Evolutionary conservation across 1,140 invertebrate genomes (phyloP).

Genomic region (Conus ventricosus): DNA sequence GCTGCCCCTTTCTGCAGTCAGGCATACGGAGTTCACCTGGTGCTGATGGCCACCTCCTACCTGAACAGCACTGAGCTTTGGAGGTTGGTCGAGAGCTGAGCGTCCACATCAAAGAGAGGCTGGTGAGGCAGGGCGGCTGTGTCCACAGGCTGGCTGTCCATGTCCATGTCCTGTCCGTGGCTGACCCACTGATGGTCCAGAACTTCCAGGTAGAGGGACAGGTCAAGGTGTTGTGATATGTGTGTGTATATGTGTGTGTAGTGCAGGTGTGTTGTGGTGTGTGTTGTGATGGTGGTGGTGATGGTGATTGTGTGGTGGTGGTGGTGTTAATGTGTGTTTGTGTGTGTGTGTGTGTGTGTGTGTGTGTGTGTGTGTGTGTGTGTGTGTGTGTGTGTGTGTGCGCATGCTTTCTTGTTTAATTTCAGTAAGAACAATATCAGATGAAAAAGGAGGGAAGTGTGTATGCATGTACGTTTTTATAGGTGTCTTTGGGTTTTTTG

Average conservation of each 20-base stretch:
- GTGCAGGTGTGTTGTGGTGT: too few relatives aligned
- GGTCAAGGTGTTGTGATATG: background rate
- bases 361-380: too few relatives aligned
- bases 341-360: too few relatives aligned
- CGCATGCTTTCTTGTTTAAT: too few relatives aligned
- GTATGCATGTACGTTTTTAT: too few relatives aligned
- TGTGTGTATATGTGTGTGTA: background rate
- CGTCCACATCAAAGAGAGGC: conserved; percentile 46
- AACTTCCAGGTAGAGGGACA: conserved; percentile 34
- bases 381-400: too few relatives aligned
- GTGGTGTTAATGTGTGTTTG: too few relatives aligned
- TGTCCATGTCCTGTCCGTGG: conserved; percentile 54
- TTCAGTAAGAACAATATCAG: too few relatives aligned
- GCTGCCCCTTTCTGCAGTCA: background rate
- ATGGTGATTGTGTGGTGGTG: too few relatives aligned
- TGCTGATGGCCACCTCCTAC: conserved; percentile 16
- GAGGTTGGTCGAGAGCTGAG: conserved; percentile 40
- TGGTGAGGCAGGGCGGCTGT: conserved; percentile 62
- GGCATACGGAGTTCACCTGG: conserved; percentile 28
- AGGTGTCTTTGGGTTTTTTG: too few relatives aligned
- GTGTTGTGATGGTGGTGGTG: too few relatives aligned
- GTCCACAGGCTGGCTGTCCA: conserved; percentile 58
- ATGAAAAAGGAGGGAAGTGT: too few relatives aligned
- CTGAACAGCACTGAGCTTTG: conserved; percentile 14
- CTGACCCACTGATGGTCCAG: conserved; percentile 26